A percentile compares a stretch with the other conserved stretches of the same genome.
Evolutionary conservation across 2,797 vertebrate species (phyloP).

Genomic region (Coregonus sp.): DNA sequence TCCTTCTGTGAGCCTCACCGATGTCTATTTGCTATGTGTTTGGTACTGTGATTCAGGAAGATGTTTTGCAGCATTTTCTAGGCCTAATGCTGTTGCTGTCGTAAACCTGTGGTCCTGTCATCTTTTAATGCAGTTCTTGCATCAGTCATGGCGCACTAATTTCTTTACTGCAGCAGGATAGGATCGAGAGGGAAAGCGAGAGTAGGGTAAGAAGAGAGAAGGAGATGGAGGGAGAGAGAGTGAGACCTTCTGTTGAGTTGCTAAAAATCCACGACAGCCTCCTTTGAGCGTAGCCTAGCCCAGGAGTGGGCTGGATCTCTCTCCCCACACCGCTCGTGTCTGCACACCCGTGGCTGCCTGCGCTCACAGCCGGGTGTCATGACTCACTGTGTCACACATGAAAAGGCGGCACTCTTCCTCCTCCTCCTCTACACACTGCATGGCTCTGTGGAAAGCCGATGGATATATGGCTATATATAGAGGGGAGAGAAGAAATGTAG

Average conservation of each 20-base stretch:
- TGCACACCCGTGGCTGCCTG: slow-evolving; percentile 8
- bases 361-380: slow-evolving; percentile 13
- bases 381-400: slow-evolving; percentile 17
- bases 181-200: neutral
- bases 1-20: neutral
- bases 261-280: neutral
- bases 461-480: slow-evolving; percentile 63
- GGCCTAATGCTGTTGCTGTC: neutral
- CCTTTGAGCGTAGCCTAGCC: neutral
- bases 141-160: neutral
- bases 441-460: slow-evolving; percentile 42
- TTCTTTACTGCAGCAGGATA: neutral
- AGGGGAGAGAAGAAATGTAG: neutral
- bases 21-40: neutral
- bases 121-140: neutral
- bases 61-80: neutral
- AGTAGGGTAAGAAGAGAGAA: neutral
- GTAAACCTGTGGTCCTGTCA: neutral
- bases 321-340: neutral
- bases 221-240: neutral
- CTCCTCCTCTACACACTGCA: slow-evolving; percentile 31
- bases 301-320: neutral
- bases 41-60: no score
- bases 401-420: slow-evolving; percentile 14
- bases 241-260: neutral